Evolutionary conservation across 2,797 vertebrate genomes (phyloP), one percentile per base, ranked within the genome.

Genomic region (Amniataba percoides): DNA sequence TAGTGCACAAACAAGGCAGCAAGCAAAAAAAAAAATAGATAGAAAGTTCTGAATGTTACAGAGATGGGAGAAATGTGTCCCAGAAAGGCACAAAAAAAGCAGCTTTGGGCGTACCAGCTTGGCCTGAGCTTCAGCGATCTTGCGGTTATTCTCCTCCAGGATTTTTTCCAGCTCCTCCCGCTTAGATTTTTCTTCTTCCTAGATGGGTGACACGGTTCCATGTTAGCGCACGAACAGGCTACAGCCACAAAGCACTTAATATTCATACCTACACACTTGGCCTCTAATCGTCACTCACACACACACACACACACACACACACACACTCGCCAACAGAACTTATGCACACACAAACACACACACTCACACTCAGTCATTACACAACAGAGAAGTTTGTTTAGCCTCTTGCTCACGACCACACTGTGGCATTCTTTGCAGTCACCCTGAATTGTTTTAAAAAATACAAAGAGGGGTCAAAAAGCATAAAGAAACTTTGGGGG

Each of bases 121-220:
- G 96, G 97, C 98, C 92, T 99, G 98, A 93, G 98, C 98, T 81
- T 99, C 98, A 23, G 98, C 97, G 82, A 99, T 99, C 97, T 99
- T 99, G 96, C 97, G 96, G 95, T 99, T 99, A 97, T 99, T 99
- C 93, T 99, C 98, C 95, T 98, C 98, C 91, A 99, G 94, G 95
- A 99, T 99, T 96, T 97, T 97, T 94, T 99, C 98, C 90, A 99
- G 95, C 83, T 99, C 98, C 95, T 98, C 98, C 93, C 98, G 97
- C 94, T 99, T 99, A 88, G 97, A 97, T 94, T 97, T 97, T 92
- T 99, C 98, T 97, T 99, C 97, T 94, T 98, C 98, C 98, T 99
- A 97, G 93, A 98, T 53, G 97, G 96, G 95, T 94, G 96, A 99
- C 95, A 98, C 90, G 95, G 92, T 90, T 91, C 78, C 78, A 97